Conservation (phyloP, 2,888 invertebrate species). For the Drosophila ochracea region DNA sequence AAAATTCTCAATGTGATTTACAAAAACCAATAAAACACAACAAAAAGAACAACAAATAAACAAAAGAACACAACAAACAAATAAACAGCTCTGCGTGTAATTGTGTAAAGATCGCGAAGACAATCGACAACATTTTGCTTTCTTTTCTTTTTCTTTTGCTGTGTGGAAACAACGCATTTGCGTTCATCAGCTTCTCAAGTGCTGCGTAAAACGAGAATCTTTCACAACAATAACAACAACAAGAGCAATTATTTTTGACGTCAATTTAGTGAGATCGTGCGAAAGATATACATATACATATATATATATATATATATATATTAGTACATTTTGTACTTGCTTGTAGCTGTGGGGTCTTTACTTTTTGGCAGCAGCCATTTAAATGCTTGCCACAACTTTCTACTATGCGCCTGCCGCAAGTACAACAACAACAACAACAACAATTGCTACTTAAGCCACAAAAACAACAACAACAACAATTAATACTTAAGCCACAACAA, state of each 20-base stretch:
- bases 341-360: not conserved
- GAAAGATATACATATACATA: constrained; percentile 12
- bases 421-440: constrained; percentile 15
- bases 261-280: constrained; percentile 30
- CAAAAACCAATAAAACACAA: not conserved
- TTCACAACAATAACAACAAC: constrained; percentile 1
- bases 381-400: constrained; percentile 13
- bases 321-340: not conserved
- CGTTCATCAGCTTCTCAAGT: constrained; percentile 30
- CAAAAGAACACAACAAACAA: not conserved
- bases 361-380: constrained; percentile 22
- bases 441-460: constrained; percentile 8
- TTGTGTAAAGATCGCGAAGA: constrained; percentile 1
- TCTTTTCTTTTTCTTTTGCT: not conserved
- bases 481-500: constrained; percentile 6
- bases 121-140: not conserved
- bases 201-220: constrained; percentile 56
- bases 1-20: constrained; percentile 5
- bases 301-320: not conserved
- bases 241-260: constrained; percentile 44
- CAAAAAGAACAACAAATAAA: not conserved
- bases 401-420: constrained; percentile 45
- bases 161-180: constrained; percentile 29
- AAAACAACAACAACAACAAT: constrained; percentile 1
- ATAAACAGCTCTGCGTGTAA: not conserved